Evolutionary conservation across 2,113 vertebrate genomes (phyloP), one percentile per base, ranked within the genome.

Genomic region (Triplophysa tibetana): DNA sequence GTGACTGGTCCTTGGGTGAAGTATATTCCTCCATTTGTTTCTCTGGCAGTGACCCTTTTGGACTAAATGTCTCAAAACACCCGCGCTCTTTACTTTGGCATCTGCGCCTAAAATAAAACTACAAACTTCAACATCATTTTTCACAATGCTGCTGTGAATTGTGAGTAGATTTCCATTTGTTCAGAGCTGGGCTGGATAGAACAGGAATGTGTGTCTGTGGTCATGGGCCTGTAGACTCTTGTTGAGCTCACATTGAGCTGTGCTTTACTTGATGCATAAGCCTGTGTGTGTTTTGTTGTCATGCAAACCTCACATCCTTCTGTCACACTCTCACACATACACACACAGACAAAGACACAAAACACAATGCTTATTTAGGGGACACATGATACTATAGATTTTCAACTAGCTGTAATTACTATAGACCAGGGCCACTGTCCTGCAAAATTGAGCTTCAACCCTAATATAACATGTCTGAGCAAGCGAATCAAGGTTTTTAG

Each of bases 41-140:
- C 4, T 67, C n/a, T 66, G 26, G 64, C 84, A 81, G 73, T 79
- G 33, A 82, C 63, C 78, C 75, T 84, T 88, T 78, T 86, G 83
- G 84, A 81, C 50, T 61, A 60, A 16, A 16, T 72, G 61, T 56
- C 63, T 74, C 48, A 68, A 81, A 84, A 82, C 72, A 82, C 75
- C 66, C 17, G 10, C 14, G 17, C 66, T 80, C 65, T 84, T 87
- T 79, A 70, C 79, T 86, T 86, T 84, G 78, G 78, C 81, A 19
- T 82, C 69, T 48, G 17, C 16, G 1, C 1, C 24, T 8, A 52
- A 38, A 86, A 76, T 72, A 33, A 83, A 77, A 78, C 70, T 75
- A 21, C 78, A 60, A 77, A 84, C 83, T 78, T 33, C 16, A 61
- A 84, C 69, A 73, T 70, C 12, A 38, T 77, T 87, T 81, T 79